Conservation (phyloP, 2,797 vertebrate species). For the Pantherophis alleghaniensis region DNA sequence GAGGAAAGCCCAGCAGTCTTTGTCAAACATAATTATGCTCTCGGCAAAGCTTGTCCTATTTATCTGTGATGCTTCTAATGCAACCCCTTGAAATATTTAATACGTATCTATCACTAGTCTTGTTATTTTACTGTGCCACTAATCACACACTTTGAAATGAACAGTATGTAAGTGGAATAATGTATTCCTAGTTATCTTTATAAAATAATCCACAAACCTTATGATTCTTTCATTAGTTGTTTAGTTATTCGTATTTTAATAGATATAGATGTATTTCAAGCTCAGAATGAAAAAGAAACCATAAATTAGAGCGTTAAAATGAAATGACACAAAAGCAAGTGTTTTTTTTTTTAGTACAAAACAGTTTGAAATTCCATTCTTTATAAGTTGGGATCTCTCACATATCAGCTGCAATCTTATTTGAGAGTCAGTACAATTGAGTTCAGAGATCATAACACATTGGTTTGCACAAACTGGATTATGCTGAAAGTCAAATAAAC, state of each 20-base stretch:
- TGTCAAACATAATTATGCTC: neutral
- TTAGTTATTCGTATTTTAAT: neutral
- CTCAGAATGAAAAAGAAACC: slow-evolving; percentile 1
- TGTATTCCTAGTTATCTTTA: neutral
- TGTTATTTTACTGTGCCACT: slow-evolving; percentile 9
- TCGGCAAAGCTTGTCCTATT: neutral
- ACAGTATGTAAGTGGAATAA: neutral
- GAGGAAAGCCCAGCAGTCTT: neutral
- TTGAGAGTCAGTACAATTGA: neutral
- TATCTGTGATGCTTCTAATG: slow-evolving; percentile 5
- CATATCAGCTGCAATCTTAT: neutral
- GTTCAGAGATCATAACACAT: neutral
- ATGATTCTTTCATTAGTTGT: neutral
- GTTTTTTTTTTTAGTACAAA: neutral
- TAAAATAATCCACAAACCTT: neutral
- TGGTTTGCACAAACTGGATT: neutral
- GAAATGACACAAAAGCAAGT: neutral
- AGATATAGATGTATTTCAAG: neutral
- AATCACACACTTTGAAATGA: slow-evolving; percentile 8
- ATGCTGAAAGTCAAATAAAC: neutral
- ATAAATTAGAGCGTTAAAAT: neutral
- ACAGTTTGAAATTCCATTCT: neutral
- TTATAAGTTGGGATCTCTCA: neutral
- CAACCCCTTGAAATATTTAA: slow-evolving; percentile 33
- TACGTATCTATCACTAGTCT: neutral